Conservation (phyloP, 1,140 invertebrate species). For the Tetramorium alpestre region DNA sequence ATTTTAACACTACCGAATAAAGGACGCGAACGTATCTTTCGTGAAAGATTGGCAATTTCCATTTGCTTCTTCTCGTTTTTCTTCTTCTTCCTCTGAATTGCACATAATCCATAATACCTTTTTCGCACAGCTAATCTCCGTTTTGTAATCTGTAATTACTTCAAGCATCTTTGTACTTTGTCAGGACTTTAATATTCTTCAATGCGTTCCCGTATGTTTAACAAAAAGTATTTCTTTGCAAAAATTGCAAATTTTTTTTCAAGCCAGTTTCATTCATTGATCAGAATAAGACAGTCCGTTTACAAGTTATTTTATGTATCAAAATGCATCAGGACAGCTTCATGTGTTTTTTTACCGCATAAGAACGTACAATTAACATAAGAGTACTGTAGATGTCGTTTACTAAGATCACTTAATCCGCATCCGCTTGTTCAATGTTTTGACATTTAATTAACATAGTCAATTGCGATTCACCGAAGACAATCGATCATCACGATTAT, state of each 20-base stretch:
- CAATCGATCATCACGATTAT: background rate
- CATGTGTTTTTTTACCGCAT: background rate
- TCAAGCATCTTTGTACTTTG: background rate
- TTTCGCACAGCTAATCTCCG: background rate
- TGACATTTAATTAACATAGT: conserved; percentile 23
- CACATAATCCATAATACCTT: background rate
- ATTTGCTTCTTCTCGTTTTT: conserved; percentile 1
- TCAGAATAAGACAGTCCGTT: background rate
- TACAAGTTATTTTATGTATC: background rate
- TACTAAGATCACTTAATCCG: background rate
- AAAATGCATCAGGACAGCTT: background rate
- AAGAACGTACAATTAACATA: background rate
- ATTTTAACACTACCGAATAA: conserved; percentile 20
- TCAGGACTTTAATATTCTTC: background rate
- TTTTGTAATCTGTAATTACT: background rate
- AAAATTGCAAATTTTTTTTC: background rate
- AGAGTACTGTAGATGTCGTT: too few species aligned
- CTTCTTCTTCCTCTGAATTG: background rate
- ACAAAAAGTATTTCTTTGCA: background rate
- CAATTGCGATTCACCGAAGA: background rate
- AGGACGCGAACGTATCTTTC: background rate
- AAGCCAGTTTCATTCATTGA: background rate
- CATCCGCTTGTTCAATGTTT: background rate
- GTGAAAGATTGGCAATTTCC: background rate
- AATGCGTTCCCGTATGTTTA: background rate